Evolutionary conservation across 1,140 invertebrate genomes (phyloP).

Genomic region (Euglossa dilemma): DNA sequence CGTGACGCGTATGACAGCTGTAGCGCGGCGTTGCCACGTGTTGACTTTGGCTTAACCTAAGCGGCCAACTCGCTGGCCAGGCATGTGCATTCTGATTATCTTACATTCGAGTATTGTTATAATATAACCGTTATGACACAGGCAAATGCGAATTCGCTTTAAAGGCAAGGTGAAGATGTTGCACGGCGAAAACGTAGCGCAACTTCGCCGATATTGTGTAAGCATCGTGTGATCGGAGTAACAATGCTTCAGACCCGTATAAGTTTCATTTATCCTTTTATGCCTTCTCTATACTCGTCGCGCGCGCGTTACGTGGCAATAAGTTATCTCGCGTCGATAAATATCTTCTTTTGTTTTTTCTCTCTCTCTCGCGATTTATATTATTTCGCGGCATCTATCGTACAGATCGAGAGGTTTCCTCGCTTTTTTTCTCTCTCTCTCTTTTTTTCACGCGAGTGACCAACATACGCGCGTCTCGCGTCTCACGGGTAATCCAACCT

Average conservation of each 20-base stretch:
- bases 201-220: slow-evolving; percentile 41
- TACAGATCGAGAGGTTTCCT: background rate
- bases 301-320: background rate
- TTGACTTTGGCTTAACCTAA: slow-evolving; percentile 59
- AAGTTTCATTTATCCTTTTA: slow-evolving; percentile 5
- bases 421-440: no score
- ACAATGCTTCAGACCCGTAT: slow-evolving; percentile 22
- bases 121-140: background rate
- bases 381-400: no score
- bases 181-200: slow-evolving; percentile 13
- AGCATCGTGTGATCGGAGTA: slow-evolving; percentile 28
- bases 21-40: slow-evolving; percentile 52
- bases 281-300: background rate
- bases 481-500: slow-evolving; percentile 55
- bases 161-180: slow-evolving; percentile 3
- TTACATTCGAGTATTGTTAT: slow-evolving; percentile 17
- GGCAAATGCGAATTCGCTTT: background rate
- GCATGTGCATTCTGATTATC: slow-evolving; percentile 52
- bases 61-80: slow-evolving; percentile 30
- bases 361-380: no score
- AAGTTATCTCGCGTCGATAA: background rate
- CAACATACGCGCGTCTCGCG: slow-evolving; percentile 24
- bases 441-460: slow-evolving; percentile 23
- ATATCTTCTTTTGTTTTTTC: background rate
- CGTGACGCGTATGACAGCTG: slow-evolving; percentile 59